Conservation (phyloP, 2,113 vertebrate genomes). For the Chelonoidis abingdonii region DNA sequence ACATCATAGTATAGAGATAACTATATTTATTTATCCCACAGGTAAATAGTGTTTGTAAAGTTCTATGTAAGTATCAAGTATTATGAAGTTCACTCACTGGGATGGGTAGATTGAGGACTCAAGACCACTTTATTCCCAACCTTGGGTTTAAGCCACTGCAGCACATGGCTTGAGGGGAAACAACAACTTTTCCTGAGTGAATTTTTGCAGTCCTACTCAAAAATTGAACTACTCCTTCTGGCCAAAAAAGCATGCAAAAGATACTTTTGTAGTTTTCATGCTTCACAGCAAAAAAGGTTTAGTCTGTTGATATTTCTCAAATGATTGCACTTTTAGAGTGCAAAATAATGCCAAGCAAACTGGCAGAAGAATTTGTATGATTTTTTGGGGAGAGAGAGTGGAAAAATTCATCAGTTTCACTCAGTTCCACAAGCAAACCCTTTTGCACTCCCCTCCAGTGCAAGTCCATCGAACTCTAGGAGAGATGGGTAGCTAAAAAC, state of each 20-base stretch:
- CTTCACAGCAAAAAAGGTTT: not conserved
- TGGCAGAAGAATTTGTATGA: not conserved
- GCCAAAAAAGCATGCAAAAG: not conserved
- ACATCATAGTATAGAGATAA: too few species aligned
- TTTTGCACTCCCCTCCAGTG: accelerated
- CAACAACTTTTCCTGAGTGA: accelerated
- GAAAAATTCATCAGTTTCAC: not conserved
- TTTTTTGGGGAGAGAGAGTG: too few species aligned
- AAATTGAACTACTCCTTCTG: not conserved
- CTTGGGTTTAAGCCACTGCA: too few species aligned
- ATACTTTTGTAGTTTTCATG: not conserved
- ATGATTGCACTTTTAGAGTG: not conserved
- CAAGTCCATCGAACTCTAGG: too few species aligned
- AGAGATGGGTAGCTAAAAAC: accelerated
- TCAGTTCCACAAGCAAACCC: not conserved
- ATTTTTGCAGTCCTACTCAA: not conserved
- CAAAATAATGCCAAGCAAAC: not conserved
- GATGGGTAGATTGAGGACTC: too few species aligned
- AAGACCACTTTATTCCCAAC: too few species aligned
- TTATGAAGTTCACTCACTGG: too few species aligned
- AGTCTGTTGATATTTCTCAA: not conserved
- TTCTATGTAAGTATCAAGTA: too few species aligned
- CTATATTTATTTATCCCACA: too few species aligned
- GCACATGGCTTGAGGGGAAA: not conserved
- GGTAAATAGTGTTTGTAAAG: too few species aligned